phyloP scores from a whole-genome alignment of 2,888 invertebrate genomes.

The Thecophora atra region DNA sequence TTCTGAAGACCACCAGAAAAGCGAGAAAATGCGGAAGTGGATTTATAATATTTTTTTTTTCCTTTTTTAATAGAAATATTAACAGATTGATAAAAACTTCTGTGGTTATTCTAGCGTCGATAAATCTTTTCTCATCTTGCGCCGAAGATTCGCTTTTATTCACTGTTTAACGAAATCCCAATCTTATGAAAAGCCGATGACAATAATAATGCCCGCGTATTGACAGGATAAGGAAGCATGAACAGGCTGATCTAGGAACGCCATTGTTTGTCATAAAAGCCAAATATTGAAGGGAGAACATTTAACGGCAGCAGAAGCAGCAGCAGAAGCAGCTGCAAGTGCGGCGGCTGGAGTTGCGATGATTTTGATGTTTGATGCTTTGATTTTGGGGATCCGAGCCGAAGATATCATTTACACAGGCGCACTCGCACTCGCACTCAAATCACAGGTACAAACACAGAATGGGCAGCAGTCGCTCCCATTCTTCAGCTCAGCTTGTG shows the following conservation, averaged over 20 bases:
- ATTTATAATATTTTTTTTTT: too few species aligned
- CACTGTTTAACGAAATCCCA: conserved; percentile 6
- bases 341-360: conserved; percentile 32
- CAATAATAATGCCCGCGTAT: conserved; percentile 54
- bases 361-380: conserved; percentile 41
- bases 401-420: conserved; percentile 42
- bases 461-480: conserved; percentile 4
- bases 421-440: too few species aligned
- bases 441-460: conserved; percentile 51
- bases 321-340: conserved; percentile 55
- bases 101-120: neutral
- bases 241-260: conserved; percentile 54
- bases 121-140: neutral
- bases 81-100: too few species aligned
- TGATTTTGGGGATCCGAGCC: conserved; percentile 47
- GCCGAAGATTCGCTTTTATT: conserved; percentile 19
- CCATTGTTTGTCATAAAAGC: conserved; percentile 34
- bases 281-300: conserved; percentile 1
- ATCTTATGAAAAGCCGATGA: conserved; percentile 45
- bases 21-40: too few species aligned
- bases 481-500: too few species aligned
- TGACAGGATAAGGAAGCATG: conserved; percentile 63
- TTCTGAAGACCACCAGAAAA: too few species aligned
- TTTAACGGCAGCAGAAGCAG: conserved; percentile 30
- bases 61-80: too few species aligned